These are phyloP conservation scores for Xanthostigma xanthostigma DNA, from an alignment of 2,888 invertebrate species.

Conservation along the genomic window DNA sequence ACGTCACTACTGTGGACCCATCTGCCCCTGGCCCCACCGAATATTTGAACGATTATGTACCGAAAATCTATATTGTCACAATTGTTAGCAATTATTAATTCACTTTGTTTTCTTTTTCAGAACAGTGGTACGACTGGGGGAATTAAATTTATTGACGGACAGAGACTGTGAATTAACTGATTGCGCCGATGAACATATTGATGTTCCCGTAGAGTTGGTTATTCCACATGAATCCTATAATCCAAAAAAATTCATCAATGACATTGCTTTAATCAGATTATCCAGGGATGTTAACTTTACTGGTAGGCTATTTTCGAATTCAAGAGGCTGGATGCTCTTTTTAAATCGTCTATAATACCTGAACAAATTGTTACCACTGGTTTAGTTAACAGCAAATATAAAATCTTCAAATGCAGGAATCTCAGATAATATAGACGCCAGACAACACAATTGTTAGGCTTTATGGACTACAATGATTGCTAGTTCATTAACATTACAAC, in stretches of 20 bases:
- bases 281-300: constrained; percentile 17
- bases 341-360: not conserved
- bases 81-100: not conserved
- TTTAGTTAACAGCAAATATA: too few relatives aligned
- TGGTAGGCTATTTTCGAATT: constrained; percentile 12
- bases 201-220: constrained; percentile 19
- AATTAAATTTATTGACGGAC: constrained; percentile 32
- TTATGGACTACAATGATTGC: too few relatives aligned
- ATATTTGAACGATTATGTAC: not conserved
- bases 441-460: too few relatives aligned
- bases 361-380: too few relatives aligned
- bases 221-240: constrained; percentile 22
- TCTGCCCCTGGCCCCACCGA: not conserved
- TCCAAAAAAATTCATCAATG: constrained; percentile 21
- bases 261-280: constrained; percentile 26
- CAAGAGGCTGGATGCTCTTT: not conserved
- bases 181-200: constrained; percentile 22
- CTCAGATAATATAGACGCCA: too few relatives aligned
- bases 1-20: too few relatives aligned
- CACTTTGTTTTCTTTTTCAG: constrained; percentile 22
- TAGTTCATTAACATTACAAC: too few relatives aligned
- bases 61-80: not conserved
- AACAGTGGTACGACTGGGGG: constrained; percentile 42
- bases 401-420: too few relatives aligned
- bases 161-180: constrained; percentile 27